phyloP scores from a whole-genome alignment of 2,888 invertebrate species.

The Malacosoma neustria region DNA sequence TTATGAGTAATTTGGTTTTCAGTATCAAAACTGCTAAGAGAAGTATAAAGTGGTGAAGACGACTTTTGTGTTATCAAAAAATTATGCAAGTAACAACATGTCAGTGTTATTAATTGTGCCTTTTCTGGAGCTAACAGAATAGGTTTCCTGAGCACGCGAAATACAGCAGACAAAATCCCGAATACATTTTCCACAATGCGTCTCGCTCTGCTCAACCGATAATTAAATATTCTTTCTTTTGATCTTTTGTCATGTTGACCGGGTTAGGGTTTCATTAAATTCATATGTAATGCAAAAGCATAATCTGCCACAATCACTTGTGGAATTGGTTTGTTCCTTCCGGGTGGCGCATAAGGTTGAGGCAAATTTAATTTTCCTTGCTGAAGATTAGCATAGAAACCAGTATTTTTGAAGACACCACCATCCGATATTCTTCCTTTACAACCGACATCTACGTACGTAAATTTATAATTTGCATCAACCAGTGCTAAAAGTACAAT shows the following conservation, averaged over 20 bases:
- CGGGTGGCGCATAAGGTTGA: conserved; percentile 8
- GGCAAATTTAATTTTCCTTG: conserved; percentile 12
- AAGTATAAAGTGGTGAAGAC: too few species aligned
- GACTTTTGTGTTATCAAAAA: too few species aligned
- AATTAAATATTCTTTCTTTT: conserved; percentile 17
- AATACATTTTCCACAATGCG: conserved; percentile 17
- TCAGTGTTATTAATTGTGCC: neutral
- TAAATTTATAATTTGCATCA: conserved; percentile 30
- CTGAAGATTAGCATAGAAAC: conserved; percentile 16
- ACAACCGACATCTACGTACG: conserved; percentile 20
- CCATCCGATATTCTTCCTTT: conserved; percentile 17
- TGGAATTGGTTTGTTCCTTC: conserved; percentile 9
- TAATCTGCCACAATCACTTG: conserved; percentile 9
- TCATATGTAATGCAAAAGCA: neutral
- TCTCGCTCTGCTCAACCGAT: conserved; percentile 15
- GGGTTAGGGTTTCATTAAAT: conserved; percentile 6
- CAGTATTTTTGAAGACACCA: conserved; percentile 14
- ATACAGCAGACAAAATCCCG: conserved; percentile 14
- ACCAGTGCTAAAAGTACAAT: conserved; percentile 29
- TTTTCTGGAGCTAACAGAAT: conserved; percentile 15
- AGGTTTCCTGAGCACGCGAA: conserved; percentile 14
- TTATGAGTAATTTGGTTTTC: too few species aligned
- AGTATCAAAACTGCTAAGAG: too few species aligned
- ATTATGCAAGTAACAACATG: too few species aligned
- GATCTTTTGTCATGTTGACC: conserved; percentile 13